Base-by-base conservation (phyloP, 2,888 invertebrate genomes). In the Dolichopus griseipennis region DNA sequence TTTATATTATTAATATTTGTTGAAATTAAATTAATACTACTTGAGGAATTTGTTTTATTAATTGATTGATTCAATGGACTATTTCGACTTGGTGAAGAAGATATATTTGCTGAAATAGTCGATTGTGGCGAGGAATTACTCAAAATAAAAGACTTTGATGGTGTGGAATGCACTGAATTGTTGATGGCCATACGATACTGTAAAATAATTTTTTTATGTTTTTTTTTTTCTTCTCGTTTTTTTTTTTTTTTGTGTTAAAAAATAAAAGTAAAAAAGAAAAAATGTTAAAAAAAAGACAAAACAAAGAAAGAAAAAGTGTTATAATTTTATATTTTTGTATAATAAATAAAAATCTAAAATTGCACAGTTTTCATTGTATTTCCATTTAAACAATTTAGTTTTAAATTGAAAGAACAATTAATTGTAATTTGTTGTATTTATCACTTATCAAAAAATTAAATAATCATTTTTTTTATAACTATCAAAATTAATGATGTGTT, bases 131-230 rank as follows among this genome's bases (percentile, higher is more conserved):
- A 81, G 74, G 78, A 78, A 75, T 80, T 27, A 27, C 27, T 81
- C 77, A 74, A 75, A 72, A 86, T 83, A 82, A 87, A 87, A 72
- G 87, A 87, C 79, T 86, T 86, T 75, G 87, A 86, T 70, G 87
- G 87, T 74, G 87, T 87, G 78, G 87, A 87, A 80, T 86, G 86
- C 75, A 81, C 85, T 73, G 86, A 86, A 76, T 86, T 86, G 75
- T 84, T 88, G 80, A 93, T 90, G 76, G 93, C 93, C 85, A 92
- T 92, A 79, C 93, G 92, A 84, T 93, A 93, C 93, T 94, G 89
- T 72, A 73, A 73, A 64, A 70, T 69, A 68, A 68, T 68, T 34
- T 33, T 52, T 68, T 68, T 61, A 64, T 27, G 27, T 27, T 27
- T 27, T 27, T 27, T 27, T 27, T 27, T 27, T 27, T 5, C 5